phyloP scores from a whole-genome alignment of 2,888 invertebrate genomes.

The Tenthredo scrophulariae region DNA sequence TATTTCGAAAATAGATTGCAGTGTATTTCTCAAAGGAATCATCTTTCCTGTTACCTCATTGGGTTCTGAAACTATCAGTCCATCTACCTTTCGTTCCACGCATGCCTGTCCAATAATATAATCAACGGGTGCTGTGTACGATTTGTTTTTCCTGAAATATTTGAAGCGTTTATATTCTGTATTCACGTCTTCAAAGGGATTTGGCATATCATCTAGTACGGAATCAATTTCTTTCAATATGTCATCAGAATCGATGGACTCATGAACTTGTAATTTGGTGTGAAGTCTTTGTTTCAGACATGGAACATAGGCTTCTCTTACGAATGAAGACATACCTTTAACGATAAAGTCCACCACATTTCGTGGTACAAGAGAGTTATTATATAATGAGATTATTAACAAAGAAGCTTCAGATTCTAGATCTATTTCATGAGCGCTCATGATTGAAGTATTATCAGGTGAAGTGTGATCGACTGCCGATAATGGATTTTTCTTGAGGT shows the following conservation, averaged over 20 bases:
- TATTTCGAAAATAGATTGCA: slow-evolving; percentile 25
- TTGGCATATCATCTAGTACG: slow-evolving; percentile 11
- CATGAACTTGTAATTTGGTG: not conserved
- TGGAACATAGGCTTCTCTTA: slow-evolving; percentile 12
- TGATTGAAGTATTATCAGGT: not conserved
- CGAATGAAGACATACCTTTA: slow-evolving; percentile 9
- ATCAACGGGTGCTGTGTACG: slow-evolving; percentile 2
- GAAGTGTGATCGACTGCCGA: not conserved
- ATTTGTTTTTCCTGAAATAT: slow-evolving; percentile 40
- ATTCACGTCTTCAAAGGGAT: slow-evolving; percentile 40
- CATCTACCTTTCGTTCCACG: slow-evolving; percentile 3
- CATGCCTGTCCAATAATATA: slow-evolving; percentile 30
- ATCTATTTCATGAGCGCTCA: slow-evolving; percentile 18
- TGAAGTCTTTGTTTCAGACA: slow-evolving; percentile 27
- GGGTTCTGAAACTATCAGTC: slow-evolving; percentile 30
- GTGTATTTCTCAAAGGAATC: slow-evolving; percentile 40
- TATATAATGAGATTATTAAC: slow-evolving; percentile 9
- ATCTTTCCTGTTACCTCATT: slow-evolving; percentile 19
- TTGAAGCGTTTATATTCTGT: slow-evolving; percentile 39
- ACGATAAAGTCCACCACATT: slow-evolving; percentile 23
- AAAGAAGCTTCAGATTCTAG: slow-evolving; percentile 16
- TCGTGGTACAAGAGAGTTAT: slow-evolving; percentile 36
- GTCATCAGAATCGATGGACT: not conserved
- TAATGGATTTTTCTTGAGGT: not conserved
- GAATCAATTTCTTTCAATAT: slow-evolving; percentile 13